Conservation (phyloP, 2,113 vertebrate genomes). For the Chitala chitala region DNA sequence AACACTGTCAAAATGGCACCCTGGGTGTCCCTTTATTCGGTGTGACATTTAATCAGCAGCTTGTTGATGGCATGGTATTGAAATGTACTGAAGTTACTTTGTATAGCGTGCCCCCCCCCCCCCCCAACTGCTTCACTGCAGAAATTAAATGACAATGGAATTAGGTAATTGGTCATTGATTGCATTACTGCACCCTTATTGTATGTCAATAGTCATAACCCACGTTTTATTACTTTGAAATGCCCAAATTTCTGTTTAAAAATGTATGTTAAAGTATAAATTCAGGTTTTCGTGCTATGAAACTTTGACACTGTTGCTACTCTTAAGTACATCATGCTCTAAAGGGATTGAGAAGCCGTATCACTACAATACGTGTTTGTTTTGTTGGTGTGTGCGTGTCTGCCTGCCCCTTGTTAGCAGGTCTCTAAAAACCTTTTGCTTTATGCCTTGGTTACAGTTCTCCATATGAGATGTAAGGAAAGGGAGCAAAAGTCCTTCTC, state of each 20-base stretch:
- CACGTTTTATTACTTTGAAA: not conserved
- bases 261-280: not conserved
- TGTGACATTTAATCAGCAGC: not conserved
- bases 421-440: not conserved
- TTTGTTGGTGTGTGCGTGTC: not conserved
- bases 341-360: not conserved
- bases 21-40: not conserved
- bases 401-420: not conserved
- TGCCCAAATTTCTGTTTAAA: conserved; percentile 5
- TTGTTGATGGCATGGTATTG: not conserved
- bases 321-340: not conserved
- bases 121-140: too few species aligned
- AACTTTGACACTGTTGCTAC: not conserved
- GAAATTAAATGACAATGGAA: not conserved
- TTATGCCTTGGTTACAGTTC: not conserved
- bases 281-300: not conserved
- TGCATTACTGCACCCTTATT: not conserved
- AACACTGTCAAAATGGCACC: not conserved
- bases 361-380: not conserved
- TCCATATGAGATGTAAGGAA: not conserved
- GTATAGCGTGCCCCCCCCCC: too few species aligned
- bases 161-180: not conserved
- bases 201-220: not conserved
- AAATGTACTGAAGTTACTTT: not conserved
- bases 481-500: not conserved